phyloP scores from a whole-genome alignment of 2,888 invertebrate species.

The Didymodactylos carnosus region DNA sequence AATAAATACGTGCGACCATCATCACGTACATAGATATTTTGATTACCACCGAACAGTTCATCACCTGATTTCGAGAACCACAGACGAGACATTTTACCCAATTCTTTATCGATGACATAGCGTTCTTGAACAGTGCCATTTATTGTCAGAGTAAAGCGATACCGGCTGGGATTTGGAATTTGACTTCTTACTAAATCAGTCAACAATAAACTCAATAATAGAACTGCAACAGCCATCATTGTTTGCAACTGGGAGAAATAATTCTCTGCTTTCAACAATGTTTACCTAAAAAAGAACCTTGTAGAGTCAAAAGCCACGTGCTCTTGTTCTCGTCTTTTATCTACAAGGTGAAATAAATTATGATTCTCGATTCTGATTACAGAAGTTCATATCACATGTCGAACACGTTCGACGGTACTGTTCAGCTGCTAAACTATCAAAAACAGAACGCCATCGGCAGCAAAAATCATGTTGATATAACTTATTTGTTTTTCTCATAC shows the following conservation, averaged over 20 bases:
- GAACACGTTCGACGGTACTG: too few species aligned
- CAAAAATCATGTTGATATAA: too few species aligned
- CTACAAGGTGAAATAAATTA: background rate
- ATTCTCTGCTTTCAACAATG: background rate
- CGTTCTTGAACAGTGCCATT: background rate
- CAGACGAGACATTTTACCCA: background rate
- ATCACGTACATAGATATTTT: background rate
- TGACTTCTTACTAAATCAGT: background rate
- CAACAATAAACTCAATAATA: background rate
- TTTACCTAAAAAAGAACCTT: background rate
- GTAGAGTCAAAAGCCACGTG: too few species aligned
- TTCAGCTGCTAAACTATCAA: too few species aligned
- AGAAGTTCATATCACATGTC: background rate
- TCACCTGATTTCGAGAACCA: background rate
- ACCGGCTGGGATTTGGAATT: background rate
- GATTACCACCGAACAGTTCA: background rate
- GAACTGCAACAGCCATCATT: background rate
- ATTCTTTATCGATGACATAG: background rate
- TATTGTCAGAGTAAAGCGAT: background rate
- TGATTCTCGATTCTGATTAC: background rate
- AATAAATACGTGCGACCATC: background rate
- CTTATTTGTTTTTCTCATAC: too few species aligned
- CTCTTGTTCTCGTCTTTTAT: too few species aligned
- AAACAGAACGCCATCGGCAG: too few species aligned
- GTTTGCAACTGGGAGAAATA: background rate